phyloP scores from a whole-genome alignment of 2,797 vertebrate species.

The Macroramphosus scolopax region DNA sequence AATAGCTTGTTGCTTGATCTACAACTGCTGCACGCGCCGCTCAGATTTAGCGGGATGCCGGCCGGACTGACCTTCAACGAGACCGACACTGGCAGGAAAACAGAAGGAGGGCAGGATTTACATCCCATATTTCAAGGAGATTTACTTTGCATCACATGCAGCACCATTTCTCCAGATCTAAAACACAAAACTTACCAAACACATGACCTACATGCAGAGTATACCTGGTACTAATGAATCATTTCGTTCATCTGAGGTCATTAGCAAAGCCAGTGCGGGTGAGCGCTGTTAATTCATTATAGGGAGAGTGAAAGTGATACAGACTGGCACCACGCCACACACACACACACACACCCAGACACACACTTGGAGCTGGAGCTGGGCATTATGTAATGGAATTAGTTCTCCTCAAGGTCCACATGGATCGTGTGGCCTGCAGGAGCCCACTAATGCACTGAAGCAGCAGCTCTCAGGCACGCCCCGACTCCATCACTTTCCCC shows the following conservation, averaged over 20 bases:
- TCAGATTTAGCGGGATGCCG: no score
- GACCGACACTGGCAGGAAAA: no score
- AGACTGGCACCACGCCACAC: conserved; percentile 46
- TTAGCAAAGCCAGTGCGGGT: conserved; percentile 32
- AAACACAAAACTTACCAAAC: conserved; percentile 12
- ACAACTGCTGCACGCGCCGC: no score
- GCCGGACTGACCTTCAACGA: no score
- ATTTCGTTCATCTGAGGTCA: conserved; percentile 25
- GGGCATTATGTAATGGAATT: conserved; percentile 71
- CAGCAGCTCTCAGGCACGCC: conserved; percentile 49
- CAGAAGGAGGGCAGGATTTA: no score
- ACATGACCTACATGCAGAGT: conserved; percentile 35
- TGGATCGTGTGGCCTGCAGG: conserved; percentile 53
- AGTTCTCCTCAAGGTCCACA: conserved; percentile 62
- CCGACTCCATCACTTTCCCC: conserved; percentile 48
- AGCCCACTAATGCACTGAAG: conserved; percentile 59
- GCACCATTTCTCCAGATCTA: not conserved
- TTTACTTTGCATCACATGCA: no score
- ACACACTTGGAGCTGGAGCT: conserved; percentile 33
- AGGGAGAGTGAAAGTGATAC: conserved; percentile 52
- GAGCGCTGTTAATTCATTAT: conserved; percentile 46
- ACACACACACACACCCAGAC: conserved; percentile 23
- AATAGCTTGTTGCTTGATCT: no score
- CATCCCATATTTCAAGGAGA: no score
- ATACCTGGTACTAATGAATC: conserved; percentile 5